These are phyloP conservation scores for Leistus spinibarbis DNA, from an alignment of 2,888 invertebrate genomes.

Conservation along the genomic window DNA sequence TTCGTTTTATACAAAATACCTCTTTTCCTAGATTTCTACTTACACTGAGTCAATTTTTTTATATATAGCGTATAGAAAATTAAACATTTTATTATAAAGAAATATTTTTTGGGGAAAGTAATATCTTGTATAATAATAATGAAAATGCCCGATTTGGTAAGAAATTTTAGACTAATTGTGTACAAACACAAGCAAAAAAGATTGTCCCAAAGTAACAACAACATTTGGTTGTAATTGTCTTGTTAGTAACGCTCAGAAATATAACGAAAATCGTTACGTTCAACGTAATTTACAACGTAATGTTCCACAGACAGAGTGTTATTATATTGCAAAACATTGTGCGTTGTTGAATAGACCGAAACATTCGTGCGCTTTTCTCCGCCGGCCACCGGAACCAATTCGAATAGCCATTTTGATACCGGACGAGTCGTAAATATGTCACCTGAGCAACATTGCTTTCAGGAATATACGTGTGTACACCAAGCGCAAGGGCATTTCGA, in stretches of 20 bases:
- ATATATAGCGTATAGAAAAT: too few species aligned
- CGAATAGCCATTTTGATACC: background rate
- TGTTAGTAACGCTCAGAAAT: conserved; percentile 6
- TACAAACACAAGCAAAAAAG: too few species aligned
- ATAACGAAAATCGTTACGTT: background rate
- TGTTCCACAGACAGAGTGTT: conserved; percentile 2
- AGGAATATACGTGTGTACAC: background rate
- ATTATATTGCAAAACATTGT: conserved; percentile 28
- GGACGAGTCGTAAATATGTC: background rate
- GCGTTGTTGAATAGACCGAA: background rate
- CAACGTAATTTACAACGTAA: conserved; percentile 15
- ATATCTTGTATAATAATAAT: too few species aligned
- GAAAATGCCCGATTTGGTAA: too few species aligned
- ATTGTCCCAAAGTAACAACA: too few species aligned
- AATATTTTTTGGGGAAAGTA: too few species aligned
- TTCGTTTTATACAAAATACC: too few species aligned
- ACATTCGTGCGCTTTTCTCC: conserved; percentile 7
- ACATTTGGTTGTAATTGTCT: background rate
- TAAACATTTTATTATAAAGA: too few species aligned
- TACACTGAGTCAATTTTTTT: too few species aligned
- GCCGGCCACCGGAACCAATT: conserved; percentile 6
- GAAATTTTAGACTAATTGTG: too few species aligned
- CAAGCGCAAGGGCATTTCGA: too few species aligned
- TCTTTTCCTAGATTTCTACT: too few species aligned
- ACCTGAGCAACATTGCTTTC: background rate